Percentiles rank a stretch among this genome's conserved stretches.
These are phyloP conservation scores for Drosophila navojoa DNA, from an alignment of 1,140 invertebrate genomes.

Conservation along the genomic window DNA sequence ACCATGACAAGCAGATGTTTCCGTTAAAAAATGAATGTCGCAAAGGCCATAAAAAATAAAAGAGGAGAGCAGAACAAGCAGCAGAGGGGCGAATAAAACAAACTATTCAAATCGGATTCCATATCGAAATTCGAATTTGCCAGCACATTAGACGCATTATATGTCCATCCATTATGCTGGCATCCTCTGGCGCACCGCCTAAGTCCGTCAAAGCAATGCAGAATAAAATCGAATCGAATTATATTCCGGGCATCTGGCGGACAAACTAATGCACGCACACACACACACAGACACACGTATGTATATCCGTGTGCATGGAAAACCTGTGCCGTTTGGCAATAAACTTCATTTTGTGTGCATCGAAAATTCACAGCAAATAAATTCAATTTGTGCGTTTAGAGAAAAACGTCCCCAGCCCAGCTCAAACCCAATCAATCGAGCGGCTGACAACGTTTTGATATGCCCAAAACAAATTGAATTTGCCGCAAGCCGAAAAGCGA, in stretches of 20 bases:
- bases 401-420: conserved; percentile 30
- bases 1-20: conserved; percentile 61
- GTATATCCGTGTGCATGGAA: conserved; percentile 11
- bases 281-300: conserved; percentile 1
- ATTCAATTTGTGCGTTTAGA: conserved; percentile 77
- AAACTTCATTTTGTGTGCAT: conserved; percentile 63
- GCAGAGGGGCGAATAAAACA: not conserved
- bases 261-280: conserved; percentile 43
- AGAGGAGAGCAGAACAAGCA: not conserved
- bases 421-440: conserved; percentile 46
- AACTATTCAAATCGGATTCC: conserved; percentile 46
- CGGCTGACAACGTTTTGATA: conserved; percentile 76
- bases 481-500: conserved; percentile 50
- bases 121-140: conserved; percentile 61
- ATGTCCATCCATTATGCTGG: conserved; percentile 6
- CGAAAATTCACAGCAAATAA: conserved; percentile 76
- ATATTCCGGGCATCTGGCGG: conserved; percentile 51
- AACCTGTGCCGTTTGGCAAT: conserved; percentile 27
- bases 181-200: conserved; percentile 20
- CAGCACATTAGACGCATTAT: conserved; percentile 64
- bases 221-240: conserved; percentile 80
- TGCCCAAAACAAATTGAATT: conserved; percentile 79
- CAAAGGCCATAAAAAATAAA: conserved; percentile 15
- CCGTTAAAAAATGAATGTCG: conserved; percentile 44
- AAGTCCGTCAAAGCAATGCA: conserved; percentile 77